Conservation (phyloP, 2,888 invertebrate species). For the Cerastis leucographa region DNA sequence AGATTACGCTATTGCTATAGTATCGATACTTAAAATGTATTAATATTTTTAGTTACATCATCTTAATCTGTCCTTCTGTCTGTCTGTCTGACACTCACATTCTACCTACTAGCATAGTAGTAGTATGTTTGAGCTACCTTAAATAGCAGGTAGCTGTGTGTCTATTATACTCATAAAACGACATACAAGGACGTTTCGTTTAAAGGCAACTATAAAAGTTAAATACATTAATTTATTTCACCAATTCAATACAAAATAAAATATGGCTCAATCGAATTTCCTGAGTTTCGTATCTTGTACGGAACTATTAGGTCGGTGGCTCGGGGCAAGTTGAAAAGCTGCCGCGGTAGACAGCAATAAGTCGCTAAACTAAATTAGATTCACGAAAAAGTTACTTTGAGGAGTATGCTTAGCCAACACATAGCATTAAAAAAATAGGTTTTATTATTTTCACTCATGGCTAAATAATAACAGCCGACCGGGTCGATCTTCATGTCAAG, state of each 20-base stretch:
- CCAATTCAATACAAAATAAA: slow-evolving; percentile 25
- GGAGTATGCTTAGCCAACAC: not conserved
- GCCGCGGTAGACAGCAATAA: not conserved
- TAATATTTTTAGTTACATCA: not conserved
- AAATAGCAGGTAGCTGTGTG: not conserved
- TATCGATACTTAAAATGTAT: too few species aligned
- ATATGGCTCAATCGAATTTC: slow-evolving; percentile 32
- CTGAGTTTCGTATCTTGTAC: slow-evolving; percentile 36
- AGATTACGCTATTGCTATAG: not conserved
- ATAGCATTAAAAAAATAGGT: not conserved
- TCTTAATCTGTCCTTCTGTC: not conserved
- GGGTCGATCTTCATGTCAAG: too few species aligned
- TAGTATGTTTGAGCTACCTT: too few species aligned
- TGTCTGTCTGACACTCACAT: not conserved
- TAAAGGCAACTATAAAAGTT: not conserved
- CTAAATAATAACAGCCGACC: too few species aligned
- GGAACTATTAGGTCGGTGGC: slow-evolving; percentile 15
- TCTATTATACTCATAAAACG: not conserved
- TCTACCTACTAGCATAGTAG: not conserved
- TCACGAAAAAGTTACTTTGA: not conserved
- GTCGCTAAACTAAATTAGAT: not conserved
- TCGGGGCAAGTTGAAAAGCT: not conserved
- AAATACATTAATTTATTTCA: slow-evolving; percentile 2
- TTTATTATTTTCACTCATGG: not conserved
- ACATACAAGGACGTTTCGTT: too few species aligned